Evolutionary conservation across 2,888 invertebrate species (phyloP).

Genomic region (Hirtodrosophila histrioides): DNA sequence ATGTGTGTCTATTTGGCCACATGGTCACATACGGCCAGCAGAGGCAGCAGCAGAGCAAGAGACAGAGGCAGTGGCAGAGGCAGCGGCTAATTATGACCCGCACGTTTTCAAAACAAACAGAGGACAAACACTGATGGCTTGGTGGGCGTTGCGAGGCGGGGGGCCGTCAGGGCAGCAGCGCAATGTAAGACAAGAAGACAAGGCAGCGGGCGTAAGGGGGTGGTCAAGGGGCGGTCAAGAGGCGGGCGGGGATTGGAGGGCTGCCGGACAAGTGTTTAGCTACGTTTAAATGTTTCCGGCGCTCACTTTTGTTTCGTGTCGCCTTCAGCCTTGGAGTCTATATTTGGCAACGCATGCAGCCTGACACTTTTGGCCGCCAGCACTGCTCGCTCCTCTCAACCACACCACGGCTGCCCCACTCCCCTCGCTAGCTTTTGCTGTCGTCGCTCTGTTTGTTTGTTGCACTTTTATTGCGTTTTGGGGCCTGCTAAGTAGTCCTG

Average conservation of each 20-base stretch:
- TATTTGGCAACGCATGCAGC: conserved; percentile 78
- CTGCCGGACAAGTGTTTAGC: conserved; percentile 74
- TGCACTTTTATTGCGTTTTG: conserved; percentile 83
- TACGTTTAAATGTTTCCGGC: conserved; percentile 78
- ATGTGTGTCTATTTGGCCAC: conserved; percentile 21
- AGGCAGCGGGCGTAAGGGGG: neutral
- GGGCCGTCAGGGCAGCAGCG: no score
- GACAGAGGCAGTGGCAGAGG: conserved; percentile 10
- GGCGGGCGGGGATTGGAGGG: neutral
- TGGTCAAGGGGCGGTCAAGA: neutral
- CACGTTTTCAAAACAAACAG: conserved; percentile 81
- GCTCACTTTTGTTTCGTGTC: conserved; percentile 76
- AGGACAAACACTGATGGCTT: conserved; percentile 23
- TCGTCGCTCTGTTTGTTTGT: conserved; percentile 68
- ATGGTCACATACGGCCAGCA: conserved; percentile 65
- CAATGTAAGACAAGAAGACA: conserved; percentile 8
- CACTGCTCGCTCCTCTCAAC: neutral
- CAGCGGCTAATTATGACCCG: conserved; percentile 83
- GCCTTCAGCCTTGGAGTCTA: conserved; percentile 78
- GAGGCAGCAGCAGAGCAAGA: conserved; percentile 20
- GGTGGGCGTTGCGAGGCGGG: conserved; percentile 10
- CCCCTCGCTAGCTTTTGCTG: conserved; percentile 23
- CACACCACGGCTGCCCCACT: neutral
- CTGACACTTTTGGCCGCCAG: conserved; percentile 39
- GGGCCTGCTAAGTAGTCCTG: conserved; percentile 69